phyloP scores from a whole-genome alignment of 2,888 invertebrate genomes.

The Abscondita cerata region DNA sequence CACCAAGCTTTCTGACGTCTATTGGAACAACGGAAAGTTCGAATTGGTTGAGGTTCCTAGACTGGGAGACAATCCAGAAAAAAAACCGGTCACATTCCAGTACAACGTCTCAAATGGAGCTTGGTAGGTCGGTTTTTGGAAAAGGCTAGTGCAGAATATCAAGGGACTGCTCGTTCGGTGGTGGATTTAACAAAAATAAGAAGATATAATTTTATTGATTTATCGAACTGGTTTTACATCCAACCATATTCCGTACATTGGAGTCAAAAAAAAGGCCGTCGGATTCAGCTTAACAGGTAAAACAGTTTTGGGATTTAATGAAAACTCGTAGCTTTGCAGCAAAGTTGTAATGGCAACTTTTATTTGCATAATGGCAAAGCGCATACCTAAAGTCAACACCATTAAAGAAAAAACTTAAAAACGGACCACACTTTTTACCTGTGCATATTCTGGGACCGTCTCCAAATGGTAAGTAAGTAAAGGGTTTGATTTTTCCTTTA shows the following conservation, averaged over 20 bases:
- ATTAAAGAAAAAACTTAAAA: background rate
- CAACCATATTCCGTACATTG: constrained; percentile 43
- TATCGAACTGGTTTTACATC: no score
- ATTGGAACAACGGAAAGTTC: no score
- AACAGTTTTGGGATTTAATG: constrained; percentile 42
- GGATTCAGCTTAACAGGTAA: constrained; percentile 41
- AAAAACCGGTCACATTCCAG: no score
- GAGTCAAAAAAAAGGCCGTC: constrained; percentile 30
- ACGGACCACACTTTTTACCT: constrained; percentile 33
- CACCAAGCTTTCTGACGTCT: no score
- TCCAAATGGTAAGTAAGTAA: constrained; percentile 46
- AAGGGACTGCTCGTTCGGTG: no score
- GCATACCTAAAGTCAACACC: constrained; percentile 42
- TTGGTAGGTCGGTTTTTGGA: no score
- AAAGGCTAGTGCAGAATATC: no score
- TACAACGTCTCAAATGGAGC: no score
- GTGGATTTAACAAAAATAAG: no score
- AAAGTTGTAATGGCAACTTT: constrained; percentile 44
- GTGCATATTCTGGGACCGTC: constrained; percentile 50
- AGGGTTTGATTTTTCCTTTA: background rate
- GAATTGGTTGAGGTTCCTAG: no score
- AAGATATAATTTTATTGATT: no score
- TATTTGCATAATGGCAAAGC: constrained; percentile 49
- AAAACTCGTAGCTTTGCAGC: constrained; percentile 43
- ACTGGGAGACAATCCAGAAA: no score